Base-by-base conservation (phyloP, 1,140 invertebrate species). In the Latrodectus geometricus region DNA sequence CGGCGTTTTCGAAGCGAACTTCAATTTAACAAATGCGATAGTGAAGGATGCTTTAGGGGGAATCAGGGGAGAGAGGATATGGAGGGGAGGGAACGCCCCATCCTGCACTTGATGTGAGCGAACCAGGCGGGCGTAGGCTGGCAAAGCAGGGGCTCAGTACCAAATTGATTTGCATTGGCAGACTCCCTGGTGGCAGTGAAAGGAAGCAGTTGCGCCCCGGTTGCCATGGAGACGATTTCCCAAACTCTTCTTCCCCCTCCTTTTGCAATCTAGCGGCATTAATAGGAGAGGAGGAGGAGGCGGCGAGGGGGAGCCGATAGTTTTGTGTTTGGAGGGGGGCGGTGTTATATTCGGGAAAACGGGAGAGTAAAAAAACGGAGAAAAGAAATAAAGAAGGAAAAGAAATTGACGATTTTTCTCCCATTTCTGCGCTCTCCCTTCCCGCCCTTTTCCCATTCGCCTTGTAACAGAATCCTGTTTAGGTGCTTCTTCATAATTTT, bases 401-500 rank as follows among this genome's bases (percentile, higher is more conserved):
- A 75, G 70, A 83, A 83, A 83, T 83, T 83, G 81, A 83, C 81
- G 81, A 83, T 83, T 83, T 61, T 74, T 68, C 81, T 75, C 72
- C 76, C 76, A 78, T 61, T 56, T 52, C 50, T 76, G 48, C 11
- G 50, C 7, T 48, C 79, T 69, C 69, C 20, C 69, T 50, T 11
- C 20, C 35, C 23, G 23, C 66, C 50, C 49, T 5, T 52, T 49
- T 49, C 66, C 50, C 20, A 48, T 35, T 80, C 54, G 65, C 49
- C 81, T 66, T 83, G 81, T 83, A 83, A 83, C 81, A 83, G 81
- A 83, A 83, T 83, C 81, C 81, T 83, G 81, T 83, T 83, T 83
- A 83, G 81, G 72, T 83, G 81, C 81, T 83, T 83, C 81, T 83
- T 83, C 81, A 83, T 83, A 83, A 83, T 83, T 83, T 83, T 83